Conservation (phyloP, 2,113 vertebrate genomes). For the Corydoras maculifer region DNA sequence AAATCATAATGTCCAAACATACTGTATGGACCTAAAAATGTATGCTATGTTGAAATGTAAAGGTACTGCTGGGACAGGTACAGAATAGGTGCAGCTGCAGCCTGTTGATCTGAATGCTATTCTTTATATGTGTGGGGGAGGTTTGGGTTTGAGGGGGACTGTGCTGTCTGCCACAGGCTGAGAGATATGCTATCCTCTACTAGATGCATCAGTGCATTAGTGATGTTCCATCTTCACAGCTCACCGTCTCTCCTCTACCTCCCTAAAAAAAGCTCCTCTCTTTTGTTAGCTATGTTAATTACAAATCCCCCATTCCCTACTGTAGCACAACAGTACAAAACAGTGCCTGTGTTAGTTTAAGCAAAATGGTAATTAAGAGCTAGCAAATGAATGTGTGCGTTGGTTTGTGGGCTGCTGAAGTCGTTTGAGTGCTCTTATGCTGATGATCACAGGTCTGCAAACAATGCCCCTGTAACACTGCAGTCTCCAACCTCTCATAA, state of each 20-base stretch:
- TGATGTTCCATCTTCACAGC: slow-evolving; percentile 26
- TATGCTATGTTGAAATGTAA: no score
- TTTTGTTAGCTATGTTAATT: slow-evolving; percentile 46
- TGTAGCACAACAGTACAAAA: slow-evolving; percentile 38
- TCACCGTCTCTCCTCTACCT: slow-evolving; percentile 34
- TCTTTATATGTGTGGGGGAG: no score
- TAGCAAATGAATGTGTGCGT: slow-evolving; percentile 50
- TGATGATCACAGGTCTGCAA: slow-evolving; percentile 30
- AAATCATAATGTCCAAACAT: no score
- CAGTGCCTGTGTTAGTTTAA: slow-evolving; percentile 51
- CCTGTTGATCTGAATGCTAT: no score
- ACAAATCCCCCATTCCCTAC: slow-evolving; percentile 25
- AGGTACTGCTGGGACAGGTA: no score
- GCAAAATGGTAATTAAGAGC: slow-evolving; percentile 59
- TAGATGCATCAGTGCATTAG: slow-evolving; percentile 27
- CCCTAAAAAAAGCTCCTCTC: slow-evolving; percentile 28
- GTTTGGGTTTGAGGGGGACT: no score
- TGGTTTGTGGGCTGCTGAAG: slow-evolving; percentile 33
- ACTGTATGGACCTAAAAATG: no score
- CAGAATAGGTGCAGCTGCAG: no score
- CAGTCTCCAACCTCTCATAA: slow-evolving; percentile 21
- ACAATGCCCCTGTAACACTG: slow-evolving; percentile 22
- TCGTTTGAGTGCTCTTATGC: slow-evolving; percentile 44
- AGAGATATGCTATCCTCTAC: slow-evolving; percentile 22
- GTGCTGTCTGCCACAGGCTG: slow-evolving; percentile 11